Evolutionary conservation across 2,888 invertebrate species (phyloP), one percentile per base, ranked within the genome.

Genomic region (Cerceris rybyensis): DNA sequence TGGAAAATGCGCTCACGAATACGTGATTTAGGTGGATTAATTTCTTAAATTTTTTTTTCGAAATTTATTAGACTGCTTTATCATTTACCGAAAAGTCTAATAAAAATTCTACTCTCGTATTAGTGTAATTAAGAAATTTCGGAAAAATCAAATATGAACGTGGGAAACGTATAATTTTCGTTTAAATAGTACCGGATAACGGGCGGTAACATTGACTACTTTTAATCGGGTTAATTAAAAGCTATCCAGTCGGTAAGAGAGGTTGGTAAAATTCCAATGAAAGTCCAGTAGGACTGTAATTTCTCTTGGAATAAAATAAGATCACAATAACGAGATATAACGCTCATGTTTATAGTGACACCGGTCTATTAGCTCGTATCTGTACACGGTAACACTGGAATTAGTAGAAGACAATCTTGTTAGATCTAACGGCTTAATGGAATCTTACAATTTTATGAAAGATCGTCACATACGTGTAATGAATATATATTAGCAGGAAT

Each of bases 241-340:
- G 54, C 54, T 6, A 54, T 54, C 2, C 7, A 54, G 11, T 16
- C 16, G 7, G 7, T n/a, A n/a, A n/a, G 7, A 54, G n/a, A 11
- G n/a, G 6, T 52, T 13, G 14, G 13, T 9, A n/a, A 52, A 6
- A 14, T n/a, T 54, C 54, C 1, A 46, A 46, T 54, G 54, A 54
- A 54, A 54, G 54, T 54, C 54, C 54, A 54, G n/a, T 7, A n/a
- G 7, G 54, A 54, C n/a, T n/a, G 54, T n/a, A 16, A n/a, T 14
- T 16, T 14, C n/a, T 54, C 16, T 54, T 54, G 11, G 54, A n/a
- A 16, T 7, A 54, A 16, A 14, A 54, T 16, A 46, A 46, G 11
- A 46, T 11, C 46, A 11, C 46, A 11, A 46, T 46, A 46, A 46
- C 11, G 46, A n/a, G n/a, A n/a, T 54, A n/a, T 7, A 54, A 11